Percentiles rank a stretch among this genome's conserved stretches.
These are phyloP conservation scores for Podabrus alpinus DNA, from an alignment of 2,888 invertebrate species.

Conservation along the genomic window DNA sequence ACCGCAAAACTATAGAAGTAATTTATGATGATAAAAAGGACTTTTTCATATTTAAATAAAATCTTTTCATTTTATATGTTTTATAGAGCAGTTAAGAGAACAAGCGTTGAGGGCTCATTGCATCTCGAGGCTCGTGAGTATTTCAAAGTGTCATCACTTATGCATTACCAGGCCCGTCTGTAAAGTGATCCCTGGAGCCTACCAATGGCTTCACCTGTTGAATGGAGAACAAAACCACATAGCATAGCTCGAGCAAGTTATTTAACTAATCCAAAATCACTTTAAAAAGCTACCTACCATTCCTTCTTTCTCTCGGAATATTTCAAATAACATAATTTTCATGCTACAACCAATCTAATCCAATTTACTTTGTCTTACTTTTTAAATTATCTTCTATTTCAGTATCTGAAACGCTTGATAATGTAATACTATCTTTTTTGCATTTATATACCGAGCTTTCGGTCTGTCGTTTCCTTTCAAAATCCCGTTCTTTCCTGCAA, in stretches of 20 bases:
- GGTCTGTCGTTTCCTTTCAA: slow-evolving; percentile 30
- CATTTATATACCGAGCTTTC: slow-evolving; percentile 32
- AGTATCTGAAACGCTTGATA: slow-evolving; percentile 31
- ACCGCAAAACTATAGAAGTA: neutral
- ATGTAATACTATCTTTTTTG: slow-evolving; percentile 34
- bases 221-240: slow-evolving; percentile 38
- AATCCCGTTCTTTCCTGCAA: slow-evolving; percentile 30
- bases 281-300: slow-evolving; percentile 15
- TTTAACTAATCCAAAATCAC: slow-evolving; percentile 19
- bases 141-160: slow-evolving; percentile 63
- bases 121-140: slow-evolving; percentile 42
- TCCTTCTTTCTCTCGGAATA: slow-evolving; percentile 7
- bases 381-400: slow-evolving; percentile 29
- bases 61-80: slow-evolving; percentile 8
- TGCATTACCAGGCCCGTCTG: slow-evolving; percentile 62
- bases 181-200: slow-evolving; percentile 60
- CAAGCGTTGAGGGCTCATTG: slow-evolving; percentile 26
- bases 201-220: slow-evolving; percentile 53
- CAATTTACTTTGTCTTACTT: slow-evolving; percentile 32
- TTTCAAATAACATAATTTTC: slow-evolving; percentile 13
- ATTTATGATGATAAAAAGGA: neutral
- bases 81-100: slow-evolving; percentile 29
- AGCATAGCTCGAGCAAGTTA: slow-evolving; percentile 18
- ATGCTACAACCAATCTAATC: slow-evolving; percentile 22
- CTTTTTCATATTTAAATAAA: neutral